Base-by-base conservation (phyloP, 2,797 vertebrate genomes). In the Hoplostethus mediterraneus region DNA sequence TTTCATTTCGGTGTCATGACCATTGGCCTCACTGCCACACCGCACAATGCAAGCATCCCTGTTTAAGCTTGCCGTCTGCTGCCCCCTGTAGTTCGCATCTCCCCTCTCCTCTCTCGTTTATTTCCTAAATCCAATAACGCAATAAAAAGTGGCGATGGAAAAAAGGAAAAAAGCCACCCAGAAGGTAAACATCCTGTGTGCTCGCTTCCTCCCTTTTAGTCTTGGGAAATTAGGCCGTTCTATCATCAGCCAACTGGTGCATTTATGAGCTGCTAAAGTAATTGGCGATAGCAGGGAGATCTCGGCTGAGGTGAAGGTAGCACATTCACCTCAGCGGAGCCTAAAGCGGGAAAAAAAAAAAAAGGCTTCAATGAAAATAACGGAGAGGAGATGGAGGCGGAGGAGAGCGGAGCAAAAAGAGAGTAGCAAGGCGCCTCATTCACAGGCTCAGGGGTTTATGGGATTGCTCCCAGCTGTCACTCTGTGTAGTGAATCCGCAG, bases 11-110 rank as follows among this genome's bases (percentile, higher is more conserved):
- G 53, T 56, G 36, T 72, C 21, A 52, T 66, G 17, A 28, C 13
- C 12, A 10, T 31, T 21, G 30, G 68, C 67, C 58, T 48, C 40
- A 30, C 47, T 53, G 58, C 60, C 49, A 53, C 9, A 54, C 8
- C 49, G 11, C 47, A 42, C 28, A 62, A 28, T 64, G 52, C 13
- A 54, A 30, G n/a, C 31, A 1, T 58, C 16, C 1, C 21, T 51
- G 48, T 53, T 47, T 48, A 57, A 52, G 67, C 84, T 91, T 93
- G 90, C 93, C 87, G 89, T 95, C 87, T 96, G 94, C 95, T 96
- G 95, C 94, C 94, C 94, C 87, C 95, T 95, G 84, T 95, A 94
- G 95, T 92, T 92, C 78, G 73, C 69, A 89, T 75, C 68, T 3
- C 57, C 38, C 45, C 0, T n/a, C 47, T 8, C 21, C 21, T 5